Evolutionary conservation across 2,113 vertebrate genomes (phyloP), one percentile per base, ranked within the genome.

Genomic region (Aspidoscelis tigris): DNA sequence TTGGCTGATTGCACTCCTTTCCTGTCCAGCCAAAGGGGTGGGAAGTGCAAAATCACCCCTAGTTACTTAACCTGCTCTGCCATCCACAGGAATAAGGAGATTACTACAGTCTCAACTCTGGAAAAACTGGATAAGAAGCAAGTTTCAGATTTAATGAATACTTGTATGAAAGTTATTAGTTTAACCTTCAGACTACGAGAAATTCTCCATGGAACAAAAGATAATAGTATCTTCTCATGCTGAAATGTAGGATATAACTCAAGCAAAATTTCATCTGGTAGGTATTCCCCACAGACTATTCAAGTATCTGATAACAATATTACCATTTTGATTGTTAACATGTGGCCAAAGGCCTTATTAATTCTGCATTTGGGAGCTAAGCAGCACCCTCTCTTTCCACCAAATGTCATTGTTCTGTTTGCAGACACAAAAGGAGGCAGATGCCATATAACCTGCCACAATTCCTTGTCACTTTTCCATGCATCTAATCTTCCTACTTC

Each of bases 11-110:
- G 33, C 33, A 33, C 33, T 33, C 33, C 33, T 33, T 33, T 33
- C 33, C 33, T 33, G 33, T 33, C 33, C 33, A 33, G 33, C 33
- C 33, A 33, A 33, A 33, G 33, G 33, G 33, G 33, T 33, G 33
- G 33, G 33, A 33, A 33, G 33, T 33, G 33, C 33, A 33, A 33
- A 33, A 33, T 33, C 33, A 33, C 33, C 33, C 12, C 1, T 16
- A 16, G 11, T 76, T 87, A 64, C 82, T 87, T 90, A 72, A 78
- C 72, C 80, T 89, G 69, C 61, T 80, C 5, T 50, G 88, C 90
- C 91, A 76, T 88, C 24, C 76, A 78, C 58, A 83, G 90, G 91
- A 91, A 85, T 26, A 22, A 50, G 69, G 3, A 2, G 61, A 61
- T 69, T 83, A 87, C 7, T 89, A 47, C 92, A 92, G 16, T 2